Conservation (phyloP, 2,888 invertebrate species). For the Hypercompe scribonia region DNA sequence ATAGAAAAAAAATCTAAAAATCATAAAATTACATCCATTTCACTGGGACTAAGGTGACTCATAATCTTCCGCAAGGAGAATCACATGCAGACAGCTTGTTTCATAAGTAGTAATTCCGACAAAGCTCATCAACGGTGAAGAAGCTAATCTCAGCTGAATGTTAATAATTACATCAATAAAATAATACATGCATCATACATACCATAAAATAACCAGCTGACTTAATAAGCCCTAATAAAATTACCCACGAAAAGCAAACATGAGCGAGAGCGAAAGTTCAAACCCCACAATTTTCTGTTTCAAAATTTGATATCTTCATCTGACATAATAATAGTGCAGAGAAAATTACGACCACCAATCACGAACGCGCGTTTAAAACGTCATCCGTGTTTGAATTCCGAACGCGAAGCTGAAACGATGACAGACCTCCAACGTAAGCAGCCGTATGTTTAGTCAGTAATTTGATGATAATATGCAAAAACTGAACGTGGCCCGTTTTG, state of each 20-base stretch:
- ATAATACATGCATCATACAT: constrained; percentile 35
- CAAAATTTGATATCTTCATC: constrained; percentile 82
- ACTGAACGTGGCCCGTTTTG: constrained; percentile 52
- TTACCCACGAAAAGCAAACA: constrained; percentile 76
- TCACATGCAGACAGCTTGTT: neutral
- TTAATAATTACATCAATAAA: constrained; percentile 35
- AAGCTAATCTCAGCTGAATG: constrained; percentile 30
- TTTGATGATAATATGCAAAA: constrained; percentile 70
- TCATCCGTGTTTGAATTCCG: constrained; percentile 68
- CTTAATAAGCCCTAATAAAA: constrained; percentile 74
- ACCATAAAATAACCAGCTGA: constrained; percentile 47
- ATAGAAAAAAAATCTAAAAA: neutral
- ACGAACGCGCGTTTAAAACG: constrained; percentile 59
- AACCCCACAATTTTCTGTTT: constrained; percentile 73
- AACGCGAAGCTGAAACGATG: constrained; percentile 65
- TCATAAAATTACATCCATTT: neutral
- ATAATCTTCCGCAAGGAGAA: neutral
- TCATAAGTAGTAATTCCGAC: neutral
- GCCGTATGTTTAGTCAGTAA: constrained; percentile 74
- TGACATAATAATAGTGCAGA: constrained; percentile 73
- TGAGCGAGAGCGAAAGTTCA: constrained; percentile 67
- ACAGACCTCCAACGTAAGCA: constrained; percentile 60
- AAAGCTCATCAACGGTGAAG: constrained; percentile 34
- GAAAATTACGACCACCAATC: constrained; percentile 73
- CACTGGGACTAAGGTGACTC: neutral